phyloP scores from a whole-genome alignment of 1,140 invertebrate genomes.

The Drosophila arawakana region DNA sequence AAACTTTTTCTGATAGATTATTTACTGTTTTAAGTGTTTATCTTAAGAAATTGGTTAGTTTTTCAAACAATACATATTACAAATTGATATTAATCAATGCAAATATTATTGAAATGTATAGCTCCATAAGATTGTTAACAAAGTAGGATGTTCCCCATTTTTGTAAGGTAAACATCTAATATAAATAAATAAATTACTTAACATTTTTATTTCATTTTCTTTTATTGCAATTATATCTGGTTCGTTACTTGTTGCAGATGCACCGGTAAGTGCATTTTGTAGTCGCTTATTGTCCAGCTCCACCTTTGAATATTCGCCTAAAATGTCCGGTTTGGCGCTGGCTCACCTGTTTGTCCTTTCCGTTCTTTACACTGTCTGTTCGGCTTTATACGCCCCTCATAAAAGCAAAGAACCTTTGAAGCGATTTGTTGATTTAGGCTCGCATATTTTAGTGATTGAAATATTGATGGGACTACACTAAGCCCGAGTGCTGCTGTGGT shows the following conservation, averaged over 20 bases:
- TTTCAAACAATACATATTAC: no score
- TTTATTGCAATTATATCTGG: no score
- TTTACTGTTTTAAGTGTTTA: no score
- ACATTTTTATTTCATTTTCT: no score
- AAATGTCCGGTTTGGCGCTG: not conserved
- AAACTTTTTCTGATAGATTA: no score
- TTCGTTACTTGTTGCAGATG: not conserved
- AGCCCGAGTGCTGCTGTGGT: not conserved
- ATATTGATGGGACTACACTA: constrained; percentile 44
- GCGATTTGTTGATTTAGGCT: constrained; percentile 33
- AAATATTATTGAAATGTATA: no score
- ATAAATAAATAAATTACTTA: no score
- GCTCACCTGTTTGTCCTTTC: not conserved
- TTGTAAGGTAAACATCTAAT: no score
- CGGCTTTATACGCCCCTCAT: not conserved
- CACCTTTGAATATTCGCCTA: not conserved
- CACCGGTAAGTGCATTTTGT: constrained; percentile 1
- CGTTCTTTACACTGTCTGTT: not conserved
- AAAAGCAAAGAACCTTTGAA: not conserved
- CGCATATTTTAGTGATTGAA: constrained; percentile 61
- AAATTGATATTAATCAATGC: no score
- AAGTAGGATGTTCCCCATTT: no score
- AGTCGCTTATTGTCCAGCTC: not conserved
- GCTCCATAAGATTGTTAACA: no score
- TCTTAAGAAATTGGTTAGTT: no score